Conservation (phyloP, 2,888 invertebrate genomes). For the Drosophila falleni region DNA sequence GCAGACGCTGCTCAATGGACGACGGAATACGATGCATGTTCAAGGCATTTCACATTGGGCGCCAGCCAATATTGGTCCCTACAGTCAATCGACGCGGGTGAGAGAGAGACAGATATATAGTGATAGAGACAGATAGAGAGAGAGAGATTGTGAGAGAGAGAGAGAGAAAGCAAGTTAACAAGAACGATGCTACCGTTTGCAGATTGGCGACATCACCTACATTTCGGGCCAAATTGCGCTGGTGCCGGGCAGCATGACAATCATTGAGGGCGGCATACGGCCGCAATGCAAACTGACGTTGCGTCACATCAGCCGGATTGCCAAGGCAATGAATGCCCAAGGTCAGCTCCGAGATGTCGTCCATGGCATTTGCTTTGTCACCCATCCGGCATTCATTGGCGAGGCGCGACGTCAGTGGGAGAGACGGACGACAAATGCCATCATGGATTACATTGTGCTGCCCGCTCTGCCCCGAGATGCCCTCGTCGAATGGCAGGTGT, state of each 20-base stretch:
- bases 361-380: conserved; percentile 95
- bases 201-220: conserved; percentile 93
- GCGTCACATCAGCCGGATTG: conserved; percentile 92
- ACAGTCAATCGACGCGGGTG: conserved; percentile 96
- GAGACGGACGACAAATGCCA: conserved; percentile 93
- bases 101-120: conserved; percentile 59
- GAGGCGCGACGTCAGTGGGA: conserved; percentile 93
- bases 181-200: conserved; percentile 8
- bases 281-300: conserved; percentile 93
- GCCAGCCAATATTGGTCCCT: conserved; percentile 98
- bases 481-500: conserved; percentile 96
- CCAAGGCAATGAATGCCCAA: conserved; percentile 92
- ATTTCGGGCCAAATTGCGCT: conserved; percentile 97
- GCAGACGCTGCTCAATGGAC: conserved; percentile 71
- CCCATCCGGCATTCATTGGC: conserved; percentile 89
- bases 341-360: conserved; percentile 93
- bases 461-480: conserved; percentile 92
- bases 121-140: neutral
- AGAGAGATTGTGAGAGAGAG: neutral
- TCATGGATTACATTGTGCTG: conserved; percentile 94
- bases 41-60: conserved; percentile 99
- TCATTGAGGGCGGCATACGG: conserved; percentile 92
- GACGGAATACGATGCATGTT: conserved; percentile 95
- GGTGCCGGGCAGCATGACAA: conserved; percentile 92
- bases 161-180: neutral